These are phyloP conservation scores for Onychomys leucogaster DNA, from an alignment of 2,797 vertebrate species.

Conservation along the genomic window DNA sequence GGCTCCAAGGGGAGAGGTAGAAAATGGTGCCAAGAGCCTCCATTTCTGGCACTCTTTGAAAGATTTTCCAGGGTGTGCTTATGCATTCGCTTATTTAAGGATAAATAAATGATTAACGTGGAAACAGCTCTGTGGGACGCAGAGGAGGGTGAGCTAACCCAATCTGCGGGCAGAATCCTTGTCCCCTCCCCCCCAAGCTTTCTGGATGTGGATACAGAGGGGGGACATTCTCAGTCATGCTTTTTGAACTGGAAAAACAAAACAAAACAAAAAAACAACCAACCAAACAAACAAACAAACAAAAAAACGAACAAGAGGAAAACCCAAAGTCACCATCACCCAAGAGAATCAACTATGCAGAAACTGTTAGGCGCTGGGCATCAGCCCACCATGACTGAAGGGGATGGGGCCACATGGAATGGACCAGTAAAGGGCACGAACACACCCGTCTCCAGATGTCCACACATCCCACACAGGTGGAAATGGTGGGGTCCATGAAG, in stretches of 20 bases:
- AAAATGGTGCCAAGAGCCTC: neutral
- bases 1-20: neutral
- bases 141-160: neutral
- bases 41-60: neutral
- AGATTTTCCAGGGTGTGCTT: neutral
- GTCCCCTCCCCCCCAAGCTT: neutral
- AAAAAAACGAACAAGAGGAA: neutral
- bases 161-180: neutral
- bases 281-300: no score
- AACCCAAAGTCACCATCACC: neutral
- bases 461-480: neutral
- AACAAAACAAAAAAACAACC: no score
- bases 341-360: neutral
- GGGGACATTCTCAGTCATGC: neutral
- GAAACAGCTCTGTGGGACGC: neutral
- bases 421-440: rapidly evolving
- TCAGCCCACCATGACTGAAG: rapidly evolving
- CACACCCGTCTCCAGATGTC: neutral
- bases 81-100: neutral
- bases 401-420: rapidly evolving
- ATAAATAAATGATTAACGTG: neutral
- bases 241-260: neutral
- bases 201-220: neutral
- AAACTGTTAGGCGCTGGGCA: neutral
- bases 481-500: rapidly evolving